phyloP scores from a whole-genome alignment of 2,113 vertebrate species.

The Indicator indicator region DNA sequence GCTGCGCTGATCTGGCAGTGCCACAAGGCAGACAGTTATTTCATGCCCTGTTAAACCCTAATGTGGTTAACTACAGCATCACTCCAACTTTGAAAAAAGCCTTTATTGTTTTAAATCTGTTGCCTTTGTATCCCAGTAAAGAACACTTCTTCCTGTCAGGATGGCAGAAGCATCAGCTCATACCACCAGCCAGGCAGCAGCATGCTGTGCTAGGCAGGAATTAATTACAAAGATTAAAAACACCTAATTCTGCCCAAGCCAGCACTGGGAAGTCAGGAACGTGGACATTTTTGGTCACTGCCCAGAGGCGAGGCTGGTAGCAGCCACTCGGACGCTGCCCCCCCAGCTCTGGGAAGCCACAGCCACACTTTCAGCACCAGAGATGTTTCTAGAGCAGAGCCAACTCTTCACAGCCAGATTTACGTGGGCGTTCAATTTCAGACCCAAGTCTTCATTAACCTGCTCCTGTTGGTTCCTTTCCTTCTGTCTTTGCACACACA shows the following conservation, averaged over 20 bases:
- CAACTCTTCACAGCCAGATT: background rate
- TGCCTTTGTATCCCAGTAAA: constrained; percentile 41
- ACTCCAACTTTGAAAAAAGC: constrained; percentile 64
- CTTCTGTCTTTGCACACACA: background rate
- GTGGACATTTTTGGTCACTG: background rate
- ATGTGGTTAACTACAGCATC: constrained; percentile 83
- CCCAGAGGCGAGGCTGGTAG: background rate
- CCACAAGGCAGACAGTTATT: constrained; percentile 91
- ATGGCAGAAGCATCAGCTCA: background rate
- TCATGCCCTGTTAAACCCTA: constrained; percentile 95
- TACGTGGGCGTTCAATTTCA: background rate
- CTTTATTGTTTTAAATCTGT: constrained; percentile 47
- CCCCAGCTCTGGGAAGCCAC: background rate
- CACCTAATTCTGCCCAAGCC: background rate
- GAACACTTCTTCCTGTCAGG: constrained; percentile 35
- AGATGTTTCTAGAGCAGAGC: background rate
- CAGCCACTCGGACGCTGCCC: fast-evolving
- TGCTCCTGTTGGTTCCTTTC: background rate
- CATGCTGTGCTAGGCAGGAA: fast-evolving
- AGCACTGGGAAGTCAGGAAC: background rate
- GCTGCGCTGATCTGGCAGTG: constrained; percentile 85
- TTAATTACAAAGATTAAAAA: background rate
- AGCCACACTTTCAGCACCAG: background rate
- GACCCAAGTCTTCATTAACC: background rate
- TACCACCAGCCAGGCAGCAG: fast-evolving